Conservation (phyloP, 2,113 vertebrate species). For the Mormoops blainvillei region DNA sequence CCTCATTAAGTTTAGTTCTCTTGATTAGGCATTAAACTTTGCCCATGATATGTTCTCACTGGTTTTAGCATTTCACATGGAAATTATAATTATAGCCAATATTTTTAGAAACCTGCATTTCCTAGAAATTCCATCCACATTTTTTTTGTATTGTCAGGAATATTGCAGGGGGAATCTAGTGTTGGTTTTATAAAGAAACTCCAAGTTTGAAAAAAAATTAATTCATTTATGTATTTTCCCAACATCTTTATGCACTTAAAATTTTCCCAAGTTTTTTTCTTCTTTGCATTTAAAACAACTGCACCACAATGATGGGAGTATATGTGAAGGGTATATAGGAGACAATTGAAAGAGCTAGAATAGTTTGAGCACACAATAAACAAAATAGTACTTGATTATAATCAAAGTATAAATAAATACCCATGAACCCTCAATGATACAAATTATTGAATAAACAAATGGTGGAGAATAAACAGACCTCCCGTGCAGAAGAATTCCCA, state of each 20-base stretch:
- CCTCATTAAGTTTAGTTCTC: not conserved
- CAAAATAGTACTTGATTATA: not conserved
- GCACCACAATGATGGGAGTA: not conserved
- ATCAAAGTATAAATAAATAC: not conserved
- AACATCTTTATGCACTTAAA: not conserved
- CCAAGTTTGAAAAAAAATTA: not conserved
- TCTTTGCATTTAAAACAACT: too few species aligned
- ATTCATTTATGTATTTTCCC: not conserved
- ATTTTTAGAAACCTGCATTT: not conserved
- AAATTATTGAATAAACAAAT: not conserved
- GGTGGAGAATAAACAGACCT: not conserved
- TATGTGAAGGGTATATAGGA: not conserved
- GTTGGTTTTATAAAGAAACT: not conserved
- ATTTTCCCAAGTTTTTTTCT: not conserved
- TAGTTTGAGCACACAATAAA: not conserved
- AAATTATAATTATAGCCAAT: not conserved
- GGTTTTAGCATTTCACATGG: not conserved
- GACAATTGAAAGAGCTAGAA: not conserved
- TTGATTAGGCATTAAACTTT: not conserved
- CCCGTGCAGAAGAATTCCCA: not conserved
- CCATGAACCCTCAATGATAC: not conserved
- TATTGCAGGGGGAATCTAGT: not conserved
- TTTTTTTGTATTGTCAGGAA: not conserved
- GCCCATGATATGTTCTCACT: not conserved
- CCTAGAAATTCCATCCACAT: not conserved